These are phyloP conservation scores for Thaumetopoea pityocampa DNA, from an alignment of 1,140 invertebrate genomes.

Conservation along the genomic window DNA sequence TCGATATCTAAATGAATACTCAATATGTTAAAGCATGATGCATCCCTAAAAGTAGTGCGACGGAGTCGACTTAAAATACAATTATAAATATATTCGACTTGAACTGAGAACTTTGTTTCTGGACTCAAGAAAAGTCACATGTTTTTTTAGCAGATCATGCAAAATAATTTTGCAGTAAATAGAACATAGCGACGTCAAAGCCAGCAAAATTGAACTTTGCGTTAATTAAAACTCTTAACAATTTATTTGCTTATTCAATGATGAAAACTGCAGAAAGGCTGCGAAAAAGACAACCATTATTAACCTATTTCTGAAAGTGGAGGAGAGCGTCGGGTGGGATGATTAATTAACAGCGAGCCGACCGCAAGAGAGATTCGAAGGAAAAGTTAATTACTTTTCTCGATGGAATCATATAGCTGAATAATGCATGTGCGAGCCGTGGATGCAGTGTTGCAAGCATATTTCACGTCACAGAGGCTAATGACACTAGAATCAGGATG, in stretches of 20 bases:
- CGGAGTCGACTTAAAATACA: too few species aligned
- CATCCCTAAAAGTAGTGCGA: too few species aligned
- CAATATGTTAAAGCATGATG: too few species aligned
- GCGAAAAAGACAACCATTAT: slow-evolving; percentile 55
- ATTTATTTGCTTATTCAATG: slow-evolving; percentile 54
- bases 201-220: slow-evolving; percentile 18
- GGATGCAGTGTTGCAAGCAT: slow-evolving; percentile 32
- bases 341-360: slow-evolving; percentile 60
- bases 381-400: slow-evolving; percentile 68
- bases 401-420: slow-evolving; percentile 54
- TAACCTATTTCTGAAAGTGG: slow-evolving; percentile 55
- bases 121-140: too few species aligned
- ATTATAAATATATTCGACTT: too few species aligned
- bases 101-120: too few species aligned
- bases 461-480: slow-evolving; percentile 27
- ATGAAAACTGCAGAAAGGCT: slow-evolving; percentile 43
- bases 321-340: slow-evolving; percentile 47
- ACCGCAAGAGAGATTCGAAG: slow-evolving; percentile 46
- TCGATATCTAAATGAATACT: too few species aligned
- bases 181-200: slow-evolving; percentile 3
- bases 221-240: slow-evolving; percentile 37
- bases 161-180: slow-evolving; percentile 15
- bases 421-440: slow-evolving; percentile 51
- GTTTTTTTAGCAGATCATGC: too few species aligned
- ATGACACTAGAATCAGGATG: slow-evolving; percentile 41